Conservation (phyloP, 2,797 vertebrate species). For the Psittacula echo region DNA sequence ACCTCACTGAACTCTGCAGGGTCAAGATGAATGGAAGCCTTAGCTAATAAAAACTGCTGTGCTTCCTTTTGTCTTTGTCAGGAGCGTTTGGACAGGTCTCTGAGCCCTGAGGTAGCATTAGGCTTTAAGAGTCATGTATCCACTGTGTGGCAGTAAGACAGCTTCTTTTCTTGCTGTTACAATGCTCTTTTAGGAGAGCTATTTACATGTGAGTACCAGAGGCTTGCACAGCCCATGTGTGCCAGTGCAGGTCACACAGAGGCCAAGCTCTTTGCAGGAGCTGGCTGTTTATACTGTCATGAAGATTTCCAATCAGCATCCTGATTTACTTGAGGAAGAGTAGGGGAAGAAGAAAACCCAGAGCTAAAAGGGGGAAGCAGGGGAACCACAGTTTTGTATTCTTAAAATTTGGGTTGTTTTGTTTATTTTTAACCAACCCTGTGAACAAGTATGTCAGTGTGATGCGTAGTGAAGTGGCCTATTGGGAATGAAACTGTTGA, state of each 20-base stretch:
- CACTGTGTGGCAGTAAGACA: background rate
- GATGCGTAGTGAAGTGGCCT: background rate
- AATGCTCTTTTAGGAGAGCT: background rate
- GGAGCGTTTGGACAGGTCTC: background rate
- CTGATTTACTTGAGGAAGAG: background rate
- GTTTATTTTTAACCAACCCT: slow-evolving; percentile 6
- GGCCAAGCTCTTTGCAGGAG: background rate
- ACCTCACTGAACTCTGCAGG: background rate
- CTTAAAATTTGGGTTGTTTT: background rate
- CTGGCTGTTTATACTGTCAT: background rate
- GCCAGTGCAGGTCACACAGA: background rate
- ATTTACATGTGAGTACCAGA: background rate
- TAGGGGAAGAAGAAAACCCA: background rate
- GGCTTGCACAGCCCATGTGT: background rate
- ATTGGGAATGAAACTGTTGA: background rate
- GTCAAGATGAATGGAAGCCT: background rate
- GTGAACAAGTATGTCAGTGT: background rate
- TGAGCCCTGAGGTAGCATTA: background rate
- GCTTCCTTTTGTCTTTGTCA: background rate
- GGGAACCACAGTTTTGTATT: background rate
- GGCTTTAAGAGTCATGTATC: background rate
- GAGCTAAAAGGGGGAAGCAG: background rate
- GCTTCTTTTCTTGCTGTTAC: background rate
- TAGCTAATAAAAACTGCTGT: background rate
- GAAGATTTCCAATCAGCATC: background rate